These are phyloP conservation scores for Eupsittula cactorum DNA, from an alignment of 2,113 vertebrate genomes.

Conservation along the genomic window DNA sequence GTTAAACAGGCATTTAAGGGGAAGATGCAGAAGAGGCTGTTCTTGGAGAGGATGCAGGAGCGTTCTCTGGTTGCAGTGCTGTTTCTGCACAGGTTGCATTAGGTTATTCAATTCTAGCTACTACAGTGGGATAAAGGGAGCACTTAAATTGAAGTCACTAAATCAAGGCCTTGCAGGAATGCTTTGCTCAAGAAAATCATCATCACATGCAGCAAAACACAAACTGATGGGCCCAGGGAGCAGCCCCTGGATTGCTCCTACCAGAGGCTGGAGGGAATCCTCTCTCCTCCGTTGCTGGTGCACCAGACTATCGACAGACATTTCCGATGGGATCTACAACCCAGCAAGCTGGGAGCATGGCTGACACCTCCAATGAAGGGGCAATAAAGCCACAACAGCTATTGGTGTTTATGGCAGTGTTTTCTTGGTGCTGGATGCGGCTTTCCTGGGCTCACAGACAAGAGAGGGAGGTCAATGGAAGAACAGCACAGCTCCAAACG, in stretches of 20 bases:
- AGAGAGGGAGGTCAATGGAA: not conserved
- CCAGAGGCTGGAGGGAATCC: not conserved
- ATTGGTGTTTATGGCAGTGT: not conserved
- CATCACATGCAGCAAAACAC: not conserved
- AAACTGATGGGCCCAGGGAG: not conserved
- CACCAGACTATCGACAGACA: not conserved
- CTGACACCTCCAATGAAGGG: fast-evolving
- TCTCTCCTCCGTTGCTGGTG: not conserved
- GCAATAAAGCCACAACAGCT: not conserved
- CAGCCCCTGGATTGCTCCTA: not conserved
- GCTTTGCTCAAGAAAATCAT: not conserved
- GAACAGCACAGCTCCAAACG: not conserved
- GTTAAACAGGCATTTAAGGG: constrained; percentile 63
- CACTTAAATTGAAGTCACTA: not conserved
- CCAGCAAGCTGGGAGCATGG: not conserved
- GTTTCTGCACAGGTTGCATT: not conserved
- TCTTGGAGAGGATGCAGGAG: constrained; percentile 23
- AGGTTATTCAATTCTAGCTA: not conserved
- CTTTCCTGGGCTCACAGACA: not conserved
- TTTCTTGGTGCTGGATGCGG: not conserved
- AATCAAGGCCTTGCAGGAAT: not conserved
- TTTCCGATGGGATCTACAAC: fast-evolving
- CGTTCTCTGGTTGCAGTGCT: not conserved
- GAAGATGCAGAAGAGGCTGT: not conserved
- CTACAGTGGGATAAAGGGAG: not conserved